Percentiles rank a stretch among this genome's conserved stretches.
Evolutionary conservation across 35 echinoderm and acorn worm genomes (phyloP).

Genomic region (Heliocidaris erythrogramma): DNA sequence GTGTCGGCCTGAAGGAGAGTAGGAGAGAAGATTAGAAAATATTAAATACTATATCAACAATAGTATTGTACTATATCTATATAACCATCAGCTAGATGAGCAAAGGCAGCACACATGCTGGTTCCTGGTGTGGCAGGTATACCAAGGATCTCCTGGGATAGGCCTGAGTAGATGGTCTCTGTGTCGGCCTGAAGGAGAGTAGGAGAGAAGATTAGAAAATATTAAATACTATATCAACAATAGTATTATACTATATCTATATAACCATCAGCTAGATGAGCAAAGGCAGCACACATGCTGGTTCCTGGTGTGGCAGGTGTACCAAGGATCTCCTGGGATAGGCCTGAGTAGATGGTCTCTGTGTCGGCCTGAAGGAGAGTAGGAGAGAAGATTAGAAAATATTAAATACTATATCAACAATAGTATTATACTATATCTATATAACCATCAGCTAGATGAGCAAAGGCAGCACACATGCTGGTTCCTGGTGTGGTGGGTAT

Average conservation of each 20-base stretch:
- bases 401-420: background rate
- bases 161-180: slow-evolving; percentile 55
- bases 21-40: background rate
- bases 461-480: slow-evolving; percentile 97
- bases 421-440: background rate
- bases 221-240: background rate
- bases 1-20: slow-evolving; percentile 78
- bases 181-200: slow-evolving; percentile 76
- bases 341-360: slow-evolving; percentile 62
- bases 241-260: background rate
- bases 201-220: background rate
- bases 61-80: background rate
- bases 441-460: slow-evolving; percentile 97
- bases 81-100: slow-evolving; percentile 97
- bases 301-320: slow-evolving; percentile 88
- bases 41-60: background rate
- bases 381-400: background rate
- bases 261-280: slow-evolving; percentile 97
- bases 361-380: slow-evolving; percentile 78
- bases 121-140: slow-evolving; percentile 88
- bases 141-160: slow-evolving; percentile 76
- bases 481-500: slow-evolving; percentile 87
- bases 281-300: slow-evolving; percentile 97
- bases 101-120: slow-evolving; percentile 97
- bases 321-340: slow-evolving; percentile 79